Evolutionary conservation across 2,113 vertebrate species (phyloP), one percentile per base, ranked within the genome.

Genomic region (Vireo altiloquus): DNA sequence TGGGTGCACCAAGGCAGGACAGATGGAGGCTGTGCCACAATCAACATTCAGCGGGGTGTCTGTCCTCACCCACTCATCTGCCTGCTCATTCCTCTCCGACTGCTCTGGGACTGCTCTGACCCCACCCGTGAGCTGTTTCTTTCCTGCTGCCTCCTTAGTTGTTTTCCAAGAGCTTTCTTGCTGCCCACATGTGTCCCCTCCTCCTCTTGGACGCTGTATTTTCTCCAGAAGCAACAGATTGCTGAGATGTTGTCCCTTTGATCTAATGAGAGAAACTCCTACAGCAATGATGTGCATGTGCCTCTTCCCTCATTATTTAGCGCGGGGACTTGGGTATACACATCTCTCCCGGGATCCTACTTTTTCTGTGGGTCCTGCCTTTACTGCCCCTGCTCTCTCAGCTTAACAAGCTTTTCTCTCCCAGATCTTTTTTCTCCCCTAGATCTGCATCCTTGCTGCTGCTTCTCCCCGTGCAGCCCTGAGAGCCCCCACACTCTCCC

Each of bases 131-230:
- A 88, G 93, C 90, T 95, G 85, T 91, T 92, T 89, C 94, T 96
- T 94, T 74, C 91, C 76, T 28, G 69, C 88, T 97, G 68, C 87
- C 95, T 97, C 92, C 75, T 81, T 28, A 33, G 30, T 82, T 94
- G 91, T 97, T 95, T 97, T 95, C 82, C 91, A 83, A 93, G 70
- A 87, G 77, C 63, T 83, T 92, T 96, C 86, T 95, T 92, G 74
- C 96, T 96, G 92, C 95, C 92, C 94, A 95, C 92, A 94, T 97
- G 96, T 96, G 94, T 89, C 91, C 83, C 88, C 88, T 91, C 91
- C 83, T 87, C 92, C 83, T 83, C 94, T 61, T 71, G 93, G 80
- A 87, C 70, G 60, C 91, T 92, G 85, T 75, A 60, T 65, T 96
- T 95, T 83, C 87, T 77, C 61, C 69, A 88, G 81, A 63, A 89